phyloP scores from a whole-genome alignment of 2,113 vertebrate species.

The Ailurus styani region DNA sequence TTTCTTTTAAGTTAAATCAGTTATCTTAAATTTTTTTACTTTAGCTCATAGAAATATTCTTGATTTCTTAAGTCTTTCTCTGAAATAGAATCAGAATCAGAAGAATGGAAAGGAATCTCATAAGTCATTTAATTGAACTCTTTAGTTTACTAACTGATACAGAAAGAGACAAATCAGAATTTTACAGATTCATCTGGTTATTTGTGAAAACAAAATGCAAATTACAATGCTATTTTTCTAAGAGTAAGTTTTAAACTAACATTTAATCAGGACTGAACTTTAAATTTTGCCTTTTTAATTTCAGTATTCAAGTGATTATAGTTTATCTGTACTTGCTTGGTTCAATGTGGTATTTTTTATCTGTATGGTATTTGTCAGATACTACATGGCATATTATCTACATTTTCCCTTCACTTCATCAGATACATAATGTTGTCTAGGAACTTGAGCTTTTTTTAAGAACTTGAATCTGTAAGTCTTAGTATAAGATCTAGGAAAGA shows the following conservation, averaged over 20 bases:
- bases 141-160: not conserved
- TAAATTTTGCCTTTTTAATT: slow-evolving; percentile 24
- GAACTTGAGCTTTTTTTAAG: not conserved
- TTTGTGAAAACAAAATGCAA: slow-evolving; percentile 26
- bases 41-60: slow-evolving; percentile 31
- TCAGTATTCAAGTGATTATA: not conserved
- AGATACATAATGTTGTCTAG: not conserved
- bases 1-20: not conserved
- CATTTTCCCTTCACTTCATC: not conserved
- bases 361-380: not conserved
- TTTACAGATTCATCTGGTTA: not conserved
- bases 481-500: not conserved
- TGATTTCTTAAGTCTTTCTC: not conserved
- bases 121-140: not conserved
- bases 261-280: slow-evolving; percentile 34
- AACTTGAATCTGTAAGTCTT: slow-evolving; percentile 12
- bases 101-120: not conserved
- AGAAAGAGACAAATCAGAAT: not conserved
- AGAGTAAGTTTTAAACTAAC: not conserved
- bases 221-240: slow-evolving; percentile 15
- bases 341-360: not conserved
- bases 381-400: not conserved
- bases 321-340: not conserved
- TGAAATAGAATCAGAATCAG: not conserved
- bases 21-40: not conserved